Conservation (phyloP, 2,888 invertebrate genomes). For the Cheilosia pagana region DNA sequence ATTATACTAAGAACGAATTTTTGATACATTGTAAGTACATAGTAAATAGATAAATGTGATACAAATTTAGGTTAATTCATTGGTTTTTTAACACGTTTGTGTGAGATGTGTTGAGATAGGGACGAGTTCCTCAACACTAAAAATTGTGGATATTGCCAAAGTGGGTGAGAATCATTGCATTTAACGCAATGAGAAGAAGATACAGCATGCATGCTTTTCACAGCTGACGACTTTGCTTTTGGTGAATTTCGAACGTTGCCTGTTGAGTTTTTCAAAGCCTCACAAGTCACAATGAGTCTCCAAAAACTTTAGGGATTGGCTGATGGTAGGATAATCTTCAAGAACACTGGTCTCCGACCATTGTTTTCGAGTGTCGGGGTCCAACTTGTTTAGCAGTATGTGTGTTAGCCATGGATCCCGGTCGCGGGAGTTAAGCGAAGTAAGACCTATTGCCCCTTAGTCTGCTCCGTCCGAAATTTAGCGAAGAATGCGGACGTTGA, state of each 20-base stretch:
- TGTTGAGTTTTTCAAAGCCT: no score
- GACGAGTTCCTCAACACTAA: constrained; percentile 3
- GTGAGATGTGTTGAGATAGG: constrained; percentile 2
- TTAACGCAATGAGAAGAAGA: neutral
- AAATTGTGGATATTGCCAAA: neutral
- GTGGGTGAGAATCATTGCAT: neutral
- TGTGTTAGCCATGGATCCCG: no score
- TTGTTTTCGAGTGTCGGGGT: constrained; percentile 7
- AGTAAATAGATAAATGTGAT: no score
- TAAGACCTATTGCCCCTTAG: neutral
- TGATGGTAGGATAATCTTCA: constrained; percentile 13
- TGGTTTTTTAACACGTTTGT: no score
- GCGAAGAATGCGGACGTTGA: neutral
- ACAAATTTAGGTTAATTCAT: no score
- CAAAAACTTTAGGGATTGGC: neutral
- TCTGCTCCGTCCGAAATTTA: neutral
- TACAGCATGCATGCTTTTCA: constrained; percentile 6
- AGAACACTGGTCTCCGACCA: constrained; percentile 5
- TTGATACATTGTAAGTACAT: no score
- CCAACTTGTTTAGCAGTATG: neutral
- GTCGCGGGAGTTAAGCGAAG: no score
- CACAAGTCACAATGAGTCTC: no score
- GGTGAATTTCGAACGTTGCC: no score
- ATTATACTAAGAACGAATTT: no score
- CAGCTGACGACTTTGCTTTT: no score